phyloP scores from a whole-genome alignment of 2,888 invertebrate genomes.

The Ptilodon capucinus region DNA sequence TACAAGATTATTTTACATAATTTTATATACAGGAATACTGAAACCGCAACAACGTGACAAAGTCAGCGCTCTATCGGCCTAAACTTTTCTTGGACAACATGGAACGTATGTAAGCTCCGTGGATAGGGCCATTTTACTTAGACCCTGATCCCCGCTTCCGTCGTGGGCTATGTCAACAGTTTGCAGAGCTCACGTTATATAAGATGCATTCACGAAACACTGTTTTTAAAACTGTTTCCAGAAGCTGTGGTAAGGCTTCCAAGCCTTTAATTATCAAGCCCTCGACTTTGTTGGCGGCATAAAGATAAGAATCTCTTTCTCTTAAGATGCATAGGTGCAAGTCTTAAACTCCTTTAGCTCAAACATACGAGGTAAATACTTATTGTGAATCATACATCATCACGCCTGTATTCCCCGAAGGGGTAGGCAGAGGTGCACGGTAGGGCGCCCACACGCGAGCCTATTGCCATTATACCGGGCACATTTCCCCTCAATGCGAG shows the following conservation, averaged over 20 bases:
- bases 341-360: no score
- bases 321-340: no score
- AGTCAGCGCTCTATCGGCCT: not conserved
- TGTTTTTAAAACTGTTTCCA: slow-evolving; percentile 39
- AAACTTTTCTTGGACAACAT: not conserved
- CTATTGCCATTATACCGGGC: no score
- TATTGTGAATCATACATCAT: no score
- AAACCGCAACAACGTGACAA: not conserved
- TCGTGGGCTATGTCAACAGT: not conserved
- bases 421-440: no score
- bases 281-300: not conserved
- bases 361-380: no score
- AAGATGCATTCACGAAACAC: slow-evolving; percentile 13
- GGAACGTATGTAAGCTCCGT: not conserved
- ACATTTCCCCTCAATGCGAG: no score
- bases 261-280: slow-evolving; percentile 39
- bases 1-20: no score
- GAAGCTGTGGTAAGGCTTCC: slow-evolving; percentile 35
- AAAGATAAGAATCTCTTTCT: not conserved
- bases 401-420: no score
- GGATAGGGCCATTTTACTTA: not conserved
- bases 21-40: no score
- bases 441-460: no score
- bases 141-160: not conserved
- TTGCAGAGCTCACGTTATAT: slow-evolving; percentile 15